Base-by-base conservation (phyloP, 2,113 vertebrate genomes). In the Labeo catla region DNA sequence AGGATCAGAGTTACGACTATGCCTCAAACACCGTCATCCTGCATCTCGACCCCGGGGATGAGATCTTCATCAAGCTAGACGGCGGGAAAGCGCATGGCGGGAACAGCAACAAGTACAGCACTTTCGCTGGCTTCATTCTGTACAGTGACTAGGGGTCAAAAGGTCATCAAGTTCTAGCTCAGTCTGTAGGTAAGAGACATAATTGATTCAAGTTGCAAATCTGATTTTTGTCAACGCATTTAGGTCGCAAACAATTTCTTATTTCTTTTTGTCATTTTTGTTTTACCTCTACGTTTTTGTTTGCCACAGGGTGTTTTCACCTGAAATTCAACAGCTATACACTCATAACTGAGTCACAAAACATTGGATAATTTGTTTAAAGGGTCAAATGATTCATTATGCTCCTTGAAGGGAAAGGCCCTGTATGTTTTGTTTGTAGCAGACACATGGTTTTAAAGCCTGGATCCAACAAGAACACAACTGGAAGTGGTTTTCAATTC, bases 91-190 rank as follows among this genome's bases (percentile, higher is more conserved):
- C 97, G 12, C 98, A 99, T 0, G 98, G 98, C 0, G 98, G 98
- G 87, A 99, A 99, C 95, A 98, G 96, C 96, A 99, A 99, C 96
- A 99, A 99, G 92, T 99, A 99, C 92, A 98, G 97, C 96, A 99
- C 98, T 88, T 99, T 99, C 92, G 97, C 98, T 8, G 98, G 98
- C 89, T 99, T 99, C 95, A 97, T 99, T 90, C 97, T 99, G 90
- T 99, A 98, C 87, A 96, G 96, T 0, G 98, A 99, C 93, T 99
- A 96, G 97, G 49, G 72, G 5, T 85, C 19, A 34, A 36, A 49
- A 4, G n/a, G 49, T 82, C 47, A 15, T 7, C 4, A n/a, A 49
- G 8, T 59, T 88, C 1, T 80, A 74, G 23, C 28, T 74, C 43
- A 43, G 49, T 59, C 13, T 65, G 78, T 15, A 66, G 65, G 49